Base-by-base conservation (phyloP, 2,113 vertebrate genomes). In the Ptilonorhynchus violaceus region DNA sequence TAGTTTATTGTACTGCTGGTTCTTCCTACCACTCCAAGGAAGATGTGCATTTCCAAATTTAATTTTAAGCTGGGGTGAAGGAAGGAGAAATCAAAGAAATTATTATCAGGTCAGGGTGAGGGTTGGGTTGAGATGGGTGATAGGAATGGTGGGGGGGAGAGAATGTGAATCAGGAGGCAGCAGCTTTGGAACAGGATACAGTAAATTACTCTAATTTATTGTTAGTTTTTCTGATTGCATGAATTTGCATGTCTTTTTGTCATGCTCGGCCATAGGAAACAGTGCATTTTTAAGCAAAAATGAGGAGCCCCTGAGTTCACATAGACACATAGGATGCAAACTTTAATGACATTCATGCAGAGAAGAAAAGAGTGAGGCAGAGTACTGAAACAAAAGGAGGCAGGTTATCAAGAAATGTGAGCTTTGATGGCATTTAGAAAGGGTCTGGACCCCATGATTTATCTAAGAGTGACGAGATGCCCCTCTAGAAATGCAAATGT, bases 401-500 rank as follows among this genome's bases (percentile, higher is more conserved):
- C 31, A 70, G 52, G 75, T 64, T 55, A 86, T 53, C 39, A 77
- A 85, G 89, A 92, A 94, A 80, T 17, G 58, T 4, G 21, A 91
- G 58, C 67, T 96, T 79, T 84, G 55, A 46, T 83, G 70, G 47
- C 21, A 9, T 88, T 92, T 68, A 49, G 55, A 93, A 93, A 82
- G 42, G 50, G 13, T 62, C 91, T 88, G 81, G 47, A 52, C 74
- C 42, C 63, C 47, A 19, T 93, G 89, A 95, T 96, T 96, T 96
- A 95, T 95, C 76, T 81, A 52, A 93, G 85, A 88, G 67, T 76
- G 16, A 91, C 60, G 85, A 62, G 55, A 83, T 85, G 67, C 91
- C 78, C 69, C 79, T 96, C 91, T 91, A 85, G 84, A 97, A 95
- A 95, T 96, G 83, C 92, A 95, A 92, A 97, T 93, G 69, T 24